These are phyloP conservation scores for Centropus unirufus DNA, from an alignment of 2,113 vertebrate species.

Conservation along the genomic window DNA sequence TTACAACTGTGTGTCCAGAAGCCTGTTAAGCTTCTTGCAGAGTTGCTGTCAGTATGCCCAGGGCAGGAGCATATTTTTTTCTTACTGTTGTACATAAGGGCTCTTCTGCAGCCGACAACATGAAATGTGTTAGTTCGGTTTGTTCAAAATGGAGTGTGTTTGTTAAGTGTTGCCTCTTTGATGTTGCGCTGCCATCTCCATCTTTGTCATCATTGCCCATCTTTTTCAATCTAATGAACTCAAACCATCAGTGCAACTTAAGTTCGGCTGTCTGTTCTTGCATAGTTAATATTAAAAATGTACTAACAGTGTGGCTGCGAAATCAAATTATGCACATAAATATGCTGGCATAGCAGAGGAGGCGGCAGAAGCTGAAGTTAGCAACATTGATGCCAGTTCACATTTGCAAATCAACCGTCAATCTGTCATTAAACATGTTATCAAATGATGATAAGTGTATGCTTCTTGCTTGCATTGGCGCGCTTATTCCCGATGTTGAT, in stretches of 20 bases:
- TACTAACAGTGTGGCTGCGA: conserved; percentile 89
- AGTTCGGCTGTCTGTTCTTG: conserved; percentile 84
- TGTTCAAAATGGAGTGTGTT: conserved; percentile 55
- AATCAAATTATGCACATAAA: conserved; percentile 95
- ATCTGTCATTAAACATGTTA: conserved; percentile 99
- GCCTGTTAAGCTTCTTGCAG: not conserved
- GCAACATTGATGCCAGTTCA: conserved; percentile 89
- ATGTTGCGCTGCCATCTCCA: conserved; percentile 72
- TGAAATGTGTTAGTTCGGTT: conserved; percentile 43
- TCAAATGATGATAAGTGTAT: conserved; percentile 95
- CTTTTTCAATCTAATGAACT: conserved; percentile 88
- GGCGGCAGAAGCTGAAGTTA: conserved; percentile 87
- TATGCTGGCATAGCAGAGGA: conserved; percentile 88
- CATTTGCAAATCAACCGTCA: conserved; percentile 95
- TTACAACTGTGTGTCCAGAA: not conserved
- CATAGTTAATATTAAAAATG: conserved; percentile 90
- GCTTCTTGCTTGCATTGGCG: conserved; percentile 87
- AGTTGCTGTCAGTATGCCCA: conserved; percentile 45
- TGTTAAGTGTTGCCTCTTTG: conserved; percentile 68
- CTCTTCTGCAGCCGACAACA: conserved; percentile 46
- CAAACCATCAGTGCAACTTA: conserved; percentile 86
- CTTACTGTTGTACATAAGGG: conserved; percentile 39
- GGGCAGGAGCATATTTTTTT: conserved; percentile 25
- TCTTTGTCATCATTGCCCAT: conserved; percentile 79
- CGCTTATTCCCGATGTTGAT: conserved; percentile 89